A percentile compares a stretch with the other conserved stretches of the same genome.
These are phyloP conservation scores for Drosophila meridiana DNA, from an alignment of 2,888 invertebrate genomes.

Conservation along the genomic window DNA sequence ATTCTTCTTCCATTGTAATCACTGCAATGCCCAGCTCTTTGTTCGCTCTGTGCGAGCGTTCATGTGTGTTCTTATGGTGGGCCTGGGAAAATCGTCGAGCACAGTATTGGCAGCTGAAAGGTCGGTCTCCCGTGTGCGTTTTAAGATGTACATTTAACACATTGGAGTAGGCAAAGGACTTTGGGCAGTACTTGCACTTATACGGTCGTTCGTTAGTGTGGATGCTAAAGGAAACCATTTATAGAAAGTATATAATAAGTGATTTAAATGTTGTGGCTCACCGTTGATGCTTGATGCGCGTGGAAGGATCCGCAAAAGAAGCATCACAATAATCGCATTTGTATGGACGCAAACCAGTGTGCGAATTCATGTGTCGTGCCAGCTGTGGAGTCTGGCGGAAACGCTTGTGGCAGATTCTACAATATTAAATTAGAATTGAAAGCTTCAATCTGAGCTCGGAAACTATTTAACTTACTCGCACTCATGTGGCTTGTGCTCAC, in stretches of 20 bases:
- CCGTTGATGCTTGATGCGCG: slow-evolving; percentile 83
- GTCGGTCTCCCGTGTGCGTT: slow-evolving; percentile 83
- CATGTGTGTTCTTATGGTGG: slow-evolving; percentile 82
- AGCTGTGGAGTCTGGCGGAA: slow-evolving; percentile 83
- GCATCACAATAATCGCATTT: slow-evolving; percentile 82
- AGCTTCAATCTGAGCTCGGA: accelerated
- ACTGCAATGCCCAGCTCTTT: slow-evolving; percentile 17
- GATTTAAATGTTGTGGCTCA: slow-evolving; percentile 19
- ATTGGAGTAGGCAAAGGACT: slow-evolving; percentile 82
- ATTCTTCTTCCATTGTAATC: slow-evolving; percentile 44
- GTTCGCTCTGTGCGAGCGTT: slow-evolving; percentile 53
- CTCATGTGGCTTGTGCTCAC: slow-evolving; percentile 78
- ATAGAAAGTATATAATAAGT: neutral
- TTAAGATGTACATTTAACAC: slow-evolving; percentile 81
- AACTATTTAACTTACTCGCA: slow-evolving; percentile 78
- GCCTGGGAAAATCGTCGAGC: slow-evolving; percentile 75
- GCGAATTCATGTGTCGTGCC: slow-evolving; percentile 81
- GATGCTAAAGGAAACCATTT: slow-evolving; percentile 57
- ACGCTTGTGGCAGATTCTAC: slow-evolving; percentile 82
- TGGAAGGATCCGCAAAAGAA: slow-evolving; percentile 83
- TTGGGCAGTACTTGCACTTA: slow-evolving; percentile 76
- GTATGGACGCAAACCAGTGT: slow-evolving; percentile 83
- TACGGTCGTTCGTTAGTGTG: slow-evolving; percentile 83
- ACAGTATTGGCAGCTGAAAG: slow-evolving; percentile 78
- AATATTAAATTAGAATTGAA: neutral